Conservation (phyloP, 2,113 vertebrate genomes). For the Macquaria ambigua region DNA sequence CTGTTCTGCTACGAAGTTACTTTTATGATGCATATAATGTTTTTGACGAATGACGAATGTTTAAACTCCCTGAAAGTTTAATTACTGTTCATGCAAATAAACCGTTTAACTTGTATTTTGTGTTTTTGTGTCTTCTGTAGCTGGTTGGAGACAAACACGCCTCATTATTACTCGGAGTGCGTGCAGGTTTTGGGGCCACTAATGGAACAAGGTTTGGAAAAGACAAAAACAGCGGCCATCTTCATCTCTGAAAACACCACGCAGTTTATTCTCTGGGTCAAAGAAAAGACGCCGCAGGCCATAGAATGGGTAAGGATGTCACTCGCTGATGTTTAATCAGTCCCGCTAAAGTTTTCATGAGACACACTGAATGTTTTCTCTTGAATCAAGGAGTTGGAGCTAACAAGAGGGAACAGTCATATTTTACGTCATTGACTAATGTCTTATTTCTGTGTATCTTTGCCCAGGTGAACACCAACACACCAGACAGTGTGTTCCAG, state of each 20-base stretch:
- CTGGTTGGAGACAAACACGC: slow-evolving; percentile 88
- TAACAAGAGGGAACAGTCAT: not conserved
- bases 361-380: not conserved
- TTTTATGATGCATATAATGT: too few relatives aligned
- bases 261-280: slow-evolving; percentile 81
- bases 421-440: not conserved
- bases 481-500: slow-evolving; percentile 87
- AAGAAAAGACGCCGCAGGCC: slow-evolving; percentile 79
- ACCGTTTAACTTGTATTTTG: not conserved
- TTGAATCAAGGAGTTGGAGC: not conserved
- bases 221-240: slow-evolving; percentile 60
- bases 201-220: slow-evolving; percentile 83
- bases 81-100: not conserved
- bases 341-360: not conserved
- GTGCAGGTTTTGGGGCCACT: slow-evolving; percentile 77
- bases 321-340: not conserved
- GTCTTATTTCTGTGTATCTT: not conserved
- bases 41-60: too few relatives aligned
- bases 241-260: slow-evolving; percentile 78
- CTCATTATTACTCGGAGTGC: slow-evolving; percentile 83
- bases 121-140: slow-evolving; percentile 73
- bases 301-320: slow-evolving; percentile 86
- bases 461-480: slow-evolving; percentile 79
- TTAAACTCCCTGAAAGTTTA: not conserved
- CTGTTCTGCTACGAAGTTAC: too few relatives aligned